Percentiles rank a stretch among this genome's conserved stretches.
Evolutionary conservation across 2,888 invertebrate genomes (phyloP).

Genomic region (Melinopterus prodromus): DNA sequence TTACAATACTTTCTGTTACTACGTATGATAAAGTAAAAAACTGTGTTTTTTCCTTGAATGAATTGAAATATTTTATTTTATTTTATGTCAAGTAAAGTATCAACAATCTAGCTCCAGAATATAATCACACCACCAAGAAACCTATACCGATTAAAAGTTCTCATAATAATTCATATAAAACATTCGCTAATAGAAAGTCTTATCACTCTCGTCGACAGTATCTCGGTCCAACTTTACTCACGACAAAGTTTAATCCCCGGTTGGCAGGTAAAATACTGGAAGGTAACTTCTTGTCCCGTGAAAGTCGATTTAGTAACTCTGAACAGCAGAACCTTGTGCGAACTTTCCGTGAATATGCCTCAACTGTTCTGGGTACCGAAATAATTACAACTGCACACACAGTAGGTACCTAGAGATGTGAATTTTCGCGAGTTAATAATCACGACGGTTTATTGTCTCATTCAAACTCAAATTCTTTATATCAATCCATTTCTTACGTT

Average conservation of each 20-base stretch:
- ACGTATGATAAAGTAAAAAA: too few species aligned
- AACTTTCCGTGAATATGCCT: not conserved
- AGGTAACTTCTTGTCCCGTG: not conserved
- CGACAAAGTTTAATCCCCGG: not conserved
- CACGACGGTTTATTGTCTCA: too few species aligned
- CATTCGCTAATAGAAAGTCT: not conserved
- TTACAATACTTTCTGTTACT: too few species aligned
- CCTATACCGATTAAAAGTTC: not conserved
- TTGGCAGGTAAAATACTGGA: not conserved
- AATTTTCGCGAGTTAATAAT: too few species aligned
- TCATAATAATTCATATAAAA: not conserved
- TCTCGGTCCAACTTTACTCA: not conserved
- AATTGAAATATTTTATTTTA: too few species aligned
- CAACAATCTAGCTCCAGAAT: not conserved
- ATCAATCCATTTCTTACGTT: too few species aligned
- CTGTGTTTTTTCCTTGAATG: too few species aligned
- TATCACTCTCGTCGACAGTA: not conserved
- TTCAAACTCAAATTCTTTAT: too few species aligned
- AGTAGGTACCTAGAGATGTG: too few species aligned
- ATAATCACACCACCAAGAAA: not conserved
- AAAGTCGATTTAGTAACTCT: not conserved
- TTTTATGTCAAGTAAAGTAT: too few species aligned
- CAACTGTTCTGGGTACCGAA: not conserved
- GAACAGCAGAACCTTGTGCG: not conserved
- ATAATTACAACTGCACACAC: not conserved